A percentile compares a stretch with the other conserved stretches of the same genome.
These are phyloP conservation scores for Scaptomyza caliginosa DNA, from an alignment of 2,888 invertebrate species.

Conservation along the genomic window DNA sequence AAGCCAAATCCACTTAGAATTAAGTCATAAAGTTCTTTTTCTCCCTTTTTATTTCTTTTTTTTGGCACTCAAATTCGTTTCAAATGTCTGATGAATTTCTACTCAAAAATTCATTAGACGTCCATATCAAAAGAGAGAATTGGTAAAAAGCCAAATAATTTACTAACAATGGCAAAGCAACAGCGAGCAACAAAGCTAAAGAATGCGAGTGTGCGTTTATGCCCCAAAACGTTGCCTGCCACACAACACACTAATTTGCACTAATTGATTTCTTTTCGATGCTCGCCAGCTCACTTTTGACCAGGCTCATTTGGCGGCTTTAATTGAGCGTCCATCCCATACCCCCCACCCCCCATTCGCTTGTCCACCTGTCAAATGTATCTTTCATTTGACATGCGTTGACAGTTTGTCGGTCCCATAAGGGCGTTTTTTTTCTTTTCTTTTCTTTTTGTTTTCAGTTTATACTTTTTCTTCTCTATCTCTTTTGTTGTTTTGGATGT, in stretches of 20 bases:
- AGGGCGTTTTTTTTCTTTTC: slow-evolving; percentile 22
- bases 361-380: slow-evolving; percentile 63
- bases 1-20: slow-evolving; percentile 76
- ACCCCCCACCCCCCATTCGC: slow-evolving; percentile 7
- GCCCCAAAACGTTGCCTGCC: slow-evolving; percentile 36
- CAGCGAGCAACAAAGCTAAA: slow-evolving; percentile 6
- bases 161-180: slow-evolving; percentile 44
- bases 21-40: slow-evolving; percentile 56
- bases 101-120: slow-evolving; percentile 74
- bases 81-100: slow-evolving; percentile 71
- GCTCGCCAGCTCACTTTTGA: slow-evolving; percentile 12
- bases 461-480: slow-evolving; percentile 11
- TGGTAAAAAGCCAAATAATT: slow-evolving; percentile 53
- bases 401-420: slow-evolving; percentile 58
- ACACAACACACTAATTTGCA: slow-evolving; percentile 63
- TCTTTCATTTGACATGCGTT: slow-evolving; percentile 69
- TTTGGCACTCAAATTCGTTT: slow-evolving; percentile 55
- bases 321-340: slow-evolving; percentile 63
- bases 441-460: slow-evolving; percentile 10
- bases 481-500: slow-evolving; percentile 11
- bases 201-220: slow-evolving; percentile 3
- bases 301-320: slow-evolving; percentile 55
- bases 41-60: neutral
- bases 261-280: slow-evolving; percentile 73
- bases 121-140: slow-evolving; percentile 63